Evolutionary conservation across 1,140 invertebrate genomes (phyloP).

Genomic region (Paraescarpia echinospica): DNA sequence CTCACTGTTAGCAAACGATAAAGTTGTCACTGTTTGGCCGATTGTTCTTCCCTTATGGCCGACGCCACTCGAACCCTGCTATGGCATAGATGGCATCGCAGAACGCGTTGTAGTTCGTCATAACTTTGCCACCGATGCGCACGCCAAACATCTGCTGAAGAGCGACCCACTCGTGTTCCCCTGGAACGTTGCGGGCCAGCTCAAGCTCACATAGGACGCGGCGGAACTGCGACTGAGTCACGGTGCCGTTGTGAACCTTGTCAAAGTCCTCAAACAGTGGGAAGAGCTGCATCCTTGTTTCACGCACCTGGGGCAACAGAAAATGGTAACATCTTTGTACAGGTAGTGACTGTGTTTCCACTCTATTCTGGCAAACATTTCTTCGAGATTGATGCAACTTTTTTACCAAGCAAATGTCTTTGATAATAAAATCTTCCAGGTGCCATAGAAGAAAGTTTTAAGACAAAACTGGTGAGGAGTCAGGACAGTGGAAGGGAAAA

Average conservation of each 20-base stretch:
- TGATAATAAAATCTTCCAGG: neutral
- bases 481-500: too few relatives aligned
- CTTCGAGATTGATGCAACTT: neutral
- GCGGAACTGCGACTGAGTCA: slow-evolving; percentile 55
- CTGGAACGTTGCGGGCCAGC: slow-evolving; percentile 46
- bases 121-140: slow-evolving; percentile 51
- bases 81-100: slow-evolving; percentile 54
- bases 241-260: slow-evolving; percentile 52
- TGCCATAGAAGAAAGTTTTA: too few relatives aligned
- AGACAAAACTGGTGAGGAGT: too few relatives aligned
- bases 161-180: slow-evolving; percentile 46
- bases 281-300: slow-evolving; percentile 52
- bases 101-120: slow-evolving; percentile 56
- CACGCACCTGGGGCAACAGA: neutral
- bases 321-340: neutral
- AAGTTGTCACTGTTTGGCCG: neutral
- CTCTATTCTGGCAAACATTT: neutral
- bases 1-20: neutral
- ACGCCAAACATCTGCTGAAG: slow-evolving; percentile 52
- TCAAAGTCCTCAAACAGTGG: slow-evolving; percentile 59
- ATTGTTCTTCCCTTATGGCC: neutral
- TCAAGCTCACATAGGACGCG: slow-evolving; percentile 55
- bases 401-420: neutral
- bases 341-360: neutral
- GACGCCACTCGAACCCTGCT: slow-evolving; percentile 44